Conservation (phyloP, 2,888 invertebrate species). For the Odontocerum albicorne region DNA sequence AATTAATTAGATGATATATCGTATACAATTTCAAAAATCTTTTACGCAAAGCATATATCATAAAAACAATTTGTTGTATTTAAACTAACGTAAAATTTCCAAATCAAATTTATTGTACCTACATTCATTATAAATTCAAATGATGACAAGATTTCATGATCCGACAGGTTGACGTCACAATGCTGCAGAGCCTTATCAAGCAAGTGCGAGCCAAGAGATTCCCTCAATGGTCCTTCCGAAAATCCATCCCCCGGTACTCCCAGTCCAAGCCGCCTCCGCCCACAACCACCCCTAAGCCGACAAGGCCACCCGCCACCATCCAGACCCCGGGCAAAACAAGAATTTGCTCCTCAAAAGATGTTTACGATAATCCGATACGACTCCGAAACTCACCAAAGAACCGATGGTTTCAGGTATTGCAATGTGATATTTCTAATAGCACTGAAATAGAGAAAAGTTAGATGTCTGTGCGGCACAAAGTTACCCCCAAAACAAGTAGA, state of each 20-base stretch:
- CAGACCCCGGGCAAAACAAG: slow-evolving; percentile 6
- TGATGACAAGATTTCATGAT: no score
- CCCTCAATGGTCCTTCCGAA: slow-evolving; percentile 21
- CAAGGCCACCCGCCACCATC: slow-evolving; percentile 5
- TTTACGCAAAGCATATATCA: no score
- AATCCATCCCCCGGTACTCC: slow-evolving; percentile 9
- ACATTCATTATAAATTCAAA: no score
- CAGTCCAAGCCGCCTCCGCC: slow-evolving; percentile 4
- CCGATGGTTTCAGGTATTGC: slow-evolving; percentile 18
- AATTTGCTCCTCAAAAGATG: slow-evolving; percentile 23
- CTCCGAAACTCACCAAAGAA: slow-evolving; percentile 19
- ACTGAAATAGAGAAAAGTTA: slow-evolving; percentile 8
- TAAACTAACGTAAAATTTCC: no score
- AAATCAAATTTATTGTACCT: no score
- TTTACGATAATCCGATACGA: slow-evolving; percentile 15
- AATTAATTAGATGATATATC: no score
- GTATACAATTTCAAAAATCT: no score
- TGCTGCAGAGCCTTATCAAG: slow-evolving; percentile 14
- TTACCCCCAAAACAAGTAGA: no score
- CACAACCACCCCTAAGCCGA: slow-evolving; percentile 11
- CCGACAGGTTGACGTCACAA: slow-evolving; percentile 25
- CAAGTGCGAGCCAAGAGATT: slow-evolving; percentile 16
- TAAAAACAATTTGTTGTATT: no score
- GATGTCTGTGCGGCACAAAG: no score
- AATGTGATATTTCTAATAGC: not conserved